Evolutionary conservation across 2,797 vertebrate species (phyloP), one percentile per base, ranked within the genome.

Genomic region (Pyrocephalus nanus): DNA sequence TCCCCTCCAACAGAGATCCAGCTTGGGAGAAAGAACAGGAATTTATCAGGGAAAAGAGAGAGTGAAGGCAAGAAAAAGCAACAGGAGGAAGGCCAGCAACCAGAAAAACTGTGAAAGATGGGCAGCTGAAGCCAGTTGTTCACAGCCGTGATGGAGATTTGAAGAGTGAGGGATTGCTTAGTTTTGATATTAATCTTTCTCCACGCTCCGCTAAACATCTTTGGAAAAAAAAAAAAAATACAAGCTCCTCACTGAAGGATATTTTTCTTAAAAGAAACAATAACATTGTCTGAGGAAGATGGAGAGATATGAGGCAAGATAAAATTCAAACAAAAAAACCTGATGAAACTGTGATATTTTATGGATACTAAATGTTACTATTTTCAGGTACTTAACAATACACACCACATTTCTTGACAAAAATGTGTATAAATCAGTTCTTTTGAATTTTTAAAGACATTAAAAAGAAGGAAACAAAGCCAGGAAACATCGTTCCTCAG

Each of bases 111-210:
- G 12, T 21, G 30, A 73, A 72, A 89, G 20, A 34, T 6, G 6
- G 7, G 21, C 62, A 67, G 10, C n/a, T 60, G 47, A 65, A 81
- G 38, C 23, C 12, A 38, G 18, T 2, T 40, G 19, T 22, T 71
- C 9, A 43, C 17, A 58, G 38, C 9, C 58, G 14, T 8, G 18
- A 8, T 1, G 12, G 36, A 67, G 10, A 48, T 23, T 10, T 19
- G 6, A 54, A 3, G 5, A 60, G 14, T 5, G 6, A 2, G 2
- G 3, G 1, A 69, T 58, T 54, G 20, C 23, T 80, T 48, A 26
- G 15, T 26, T 72, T 54, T 69, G 9, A 19, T 16, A 34, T 3
- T 34, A 9, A 27, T 5, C 8, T 40, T 32, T 57, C 11, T 25
- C 78, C 51, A 30, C 11, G 8, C 8, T 40, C 57, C 13, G 4